Conservation (phyloP, 2,888 invertebrate genomes). For the Habroteleia sp. region DNA sequence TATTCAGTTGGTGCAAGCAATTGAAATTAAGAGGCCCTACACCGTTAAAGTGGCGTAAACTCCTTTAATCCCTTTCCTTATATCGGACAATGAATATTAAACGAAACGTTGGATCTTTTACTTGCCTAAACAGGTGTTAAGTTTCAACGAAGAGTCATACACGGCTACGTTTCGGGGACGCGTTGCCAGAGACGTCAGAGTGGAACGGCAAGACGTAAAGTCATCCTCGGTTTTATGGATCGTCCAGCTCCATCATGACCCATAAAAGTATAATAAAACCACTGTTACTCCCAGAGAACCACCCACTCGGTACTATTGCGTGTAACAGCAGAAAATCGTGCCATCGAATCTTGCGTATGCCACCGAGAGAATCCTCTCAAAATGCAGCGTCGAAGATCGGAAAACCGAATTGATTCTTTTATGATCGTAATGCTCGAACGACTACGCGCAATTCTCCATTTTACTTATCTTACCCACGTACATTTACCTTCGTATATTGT, state of each 20-base stretch:
- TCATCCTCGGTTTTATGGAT: constrained; percentile 77
- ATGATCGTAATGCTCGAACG: constrained; percentile 69
- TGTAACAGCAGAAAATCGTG: constrained; percentile 57
- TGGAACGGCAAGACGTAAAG: constrained; percentile 67
- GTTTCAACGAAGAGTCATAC: constrained; percentile 11
- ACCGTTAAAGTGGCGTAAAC: constrained; percentile 49
- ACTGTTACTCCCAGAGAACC: constrained; percentile 74
- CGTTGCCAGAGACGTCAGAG: constrained; percentile 60
- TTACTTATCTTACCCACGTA: constrained; percentile 15
- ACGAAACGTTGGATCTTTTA: constrained; percentile 53
- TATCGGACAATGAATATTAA: constrained; percentile 57
- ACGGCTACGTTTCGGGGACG: constrained; percentile 14
- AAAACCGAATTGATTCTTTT: constrained; percentile 79
- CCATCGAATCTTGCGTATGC: constrained; percentile 28
- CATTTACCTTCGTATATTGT: constrained; percentile 20
- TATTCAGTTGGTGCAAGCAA: constrained; percentile 9
- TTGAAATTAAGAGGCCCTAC: constrained; percentile 42
- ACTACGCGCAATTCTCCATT: constrained; percentile 21
- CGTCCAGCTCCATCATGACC: constrained; percentile 80
- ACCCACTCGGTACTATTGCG: constrained; percentile 72
- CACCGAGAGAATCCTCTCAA: constrained; percentile 23
- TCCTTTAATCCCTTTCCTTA: constrained; percentile 32
- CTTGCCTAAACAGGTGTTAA: constrained; percentile 56
- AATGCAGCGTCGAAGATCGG: constrained; percentile 58
- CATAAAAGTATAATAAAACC: constrained; percentile 81